phyloP scores from a whole-genome alignment of 2,888 invertebrate species.

The Drosophila lutescens region DNA sequence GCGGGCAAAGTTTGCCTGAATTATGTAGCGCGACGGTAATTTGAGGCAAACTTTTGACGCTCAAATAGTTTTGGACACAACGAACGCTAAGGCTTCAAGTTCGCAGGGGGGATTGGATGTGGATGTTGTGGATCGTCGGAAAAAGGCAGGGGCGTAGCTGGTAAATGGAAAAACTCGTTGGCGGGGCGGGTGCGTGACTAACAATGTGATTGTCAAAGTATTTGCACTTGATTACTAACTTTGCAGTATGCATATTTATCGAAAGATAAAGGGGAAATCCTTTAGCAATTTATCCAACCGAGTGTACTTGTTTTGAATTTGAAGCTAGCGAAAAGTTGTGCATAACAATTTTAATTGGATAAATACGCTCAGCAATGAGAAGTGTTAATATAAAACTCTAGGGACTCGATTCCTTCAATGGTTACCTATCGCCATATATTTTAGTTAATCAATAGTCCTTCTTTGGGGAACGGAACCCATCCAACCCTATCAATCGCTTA shows the following conservation, averaged over 20 bases:
- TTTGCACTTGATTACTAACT: conserved; percentile 50
- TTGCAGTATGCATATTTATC: conserved; percentile 31
- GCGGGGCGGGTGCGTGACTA: conserved; percentile 32
- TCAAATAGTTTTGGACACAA: conserved; percentile 69
- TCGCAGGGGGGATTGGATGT: neutral
- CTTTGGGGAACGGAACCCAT: neutral
- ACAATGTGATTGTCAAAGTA: conserved; percentile 48
- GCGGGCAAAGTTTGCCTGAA: conserved; percentile 62
- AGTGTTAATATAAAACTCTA: neutral
- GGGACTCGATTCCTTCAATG: neutral
- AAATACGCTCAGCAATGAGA: neutral
- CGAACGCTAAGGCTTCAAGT: conserved; percentile 27
- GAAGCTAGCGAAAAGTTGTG: neutral
- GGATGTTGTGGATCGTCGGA: too few species aligned
- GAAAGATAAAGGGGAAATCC: conserved; percentile 1
- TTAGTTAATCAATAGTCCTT: conserved; percentile 2
- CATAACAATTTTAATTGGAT: neutral
- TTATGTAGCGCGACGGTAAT: conserved; percentile 78
- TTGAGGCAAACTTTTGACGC: conserved; percentile 71
- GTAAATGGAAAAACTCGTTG: conserved; percentile 30
- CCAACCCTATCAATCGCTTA: conserved; percentile 13
- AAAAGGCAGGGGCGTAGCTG: conserved; percentile 9
- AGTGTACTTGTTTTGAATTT: conserved; percentile 1
- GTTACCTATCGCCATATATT: neutral
- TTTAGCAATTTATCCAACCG: conserved; percentile 1